phyloP scores from a whole-genome alignment of 1,140 invertebrate species.

The Stenopsyche tienmushanensis region DNA sequence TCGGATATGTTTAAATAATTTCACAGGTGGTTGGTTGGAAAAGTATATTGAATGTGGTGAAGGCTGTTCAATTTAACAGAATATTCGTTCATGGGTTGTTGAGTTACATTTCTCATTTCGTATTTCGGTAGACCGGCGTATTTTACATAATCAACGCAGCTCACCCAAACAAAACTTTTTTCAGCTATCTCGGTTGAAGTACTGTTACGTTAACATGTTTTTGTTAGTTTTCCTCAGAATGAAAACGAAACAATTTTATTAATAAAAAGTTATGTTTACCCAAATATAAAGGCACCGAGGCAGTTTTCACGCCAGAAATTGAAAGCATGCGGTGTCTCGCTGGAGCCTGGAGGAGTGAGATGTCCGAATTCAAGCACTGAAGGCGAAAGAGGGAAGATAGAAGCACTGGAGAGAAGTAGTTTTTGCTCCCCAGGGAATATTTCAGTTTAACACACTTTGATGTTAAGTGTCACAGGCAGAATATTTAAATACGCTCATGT shows the following conservation, averaged over 20 bases:
- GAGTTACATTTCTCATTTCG: background rate
- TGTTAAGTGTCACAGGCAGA: conserved; percentile 36
- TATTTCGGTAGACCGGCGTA: background rate
- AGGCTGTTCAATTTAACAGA: too few relatives aligned
- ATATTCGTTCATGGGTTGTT: too few relatives aligned
- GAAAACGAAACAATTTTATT: conserved; percentile 37
- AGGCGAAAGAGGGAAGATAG: background rate
- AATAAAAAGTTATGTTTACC: conserved; percentile 37
- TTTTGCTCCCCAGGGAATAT: conserved; percentile 23
- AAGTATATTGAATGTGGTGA: background rate
- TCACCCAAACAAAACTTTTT: background rate
- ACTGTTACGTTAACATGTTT: too few relatives aligned
- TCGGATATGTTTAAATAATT: background rate
- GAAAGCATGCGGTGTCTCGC: conserved; percentile 19
- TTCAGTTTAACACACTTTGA: conserved; percentile 35
- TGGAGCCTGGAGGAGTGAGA: background rate
- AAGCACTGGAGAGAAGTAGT: conserved; percentile 21
- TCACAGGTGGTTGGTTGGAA: background rate
- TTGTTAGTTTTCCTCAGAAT: background rate
- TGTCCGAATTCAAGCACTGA: too few relatives aligned
- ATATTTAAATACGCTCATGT: conserved; percentile 36
- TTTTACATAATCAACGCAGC: background rate
- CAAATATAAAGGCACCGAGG: conserved; percentile 27
- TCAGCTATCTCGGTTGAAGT: background rate
- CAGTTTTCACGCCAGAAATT: conserved; percentile 34